Percentiles rank a stretch among this genome's conserved stretches.
Evolutionary conservation across 2,113 vertebrate species (phyloP).

Genomic region (Hydrolagus affinis): DNA sequence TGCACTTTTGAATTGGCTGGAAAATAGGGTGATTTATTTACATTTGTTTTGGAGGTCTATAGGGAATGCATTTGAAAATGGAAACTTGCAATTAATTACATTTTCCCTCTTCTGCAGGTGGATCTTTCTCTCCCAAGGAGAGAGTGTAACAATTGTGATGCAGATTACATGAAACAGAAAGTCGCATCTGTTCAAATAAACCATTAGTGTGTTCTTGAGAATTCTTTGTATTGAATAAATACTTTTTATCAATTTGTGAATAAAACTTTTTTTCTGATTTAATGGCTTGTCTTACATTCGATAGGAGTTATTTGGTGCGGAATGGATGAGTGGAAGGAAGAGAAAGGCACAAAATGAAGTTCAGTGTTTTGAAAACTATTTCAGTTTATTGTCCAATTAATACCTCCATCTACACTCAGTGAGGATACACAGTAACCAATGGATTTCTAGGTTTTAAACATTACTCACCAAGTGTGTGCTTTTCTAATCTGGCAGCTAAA

Average conservation of each 20-base stretch:
- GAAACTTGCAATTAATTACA: neutral
- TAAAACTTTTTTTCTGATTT: neutral
- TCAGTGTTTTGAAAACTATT: neutral
- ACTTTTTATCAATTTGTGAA: constrained; percentile 20
- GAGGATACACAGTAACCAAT: no score
- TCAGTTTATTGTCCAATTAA: neutral
- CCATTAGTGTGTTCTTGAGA: neutral
- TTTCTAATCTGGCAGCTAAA: no score
- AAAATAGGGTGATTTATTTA: no score
- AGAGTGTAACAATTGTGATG: constrained; percentile 2
- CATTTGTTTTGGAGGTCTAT: neutral
- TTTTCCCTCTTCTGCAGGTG: constrained; percentile 8
- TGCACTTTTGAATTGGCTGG: no score
- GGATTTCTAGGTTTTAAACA: no score
- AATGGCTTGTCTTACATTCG: neutral
- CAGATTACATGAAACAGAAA: neutral
- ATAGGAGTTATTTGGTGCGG: neutral
- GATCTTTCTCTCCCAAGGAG: constrained; percentile 26
- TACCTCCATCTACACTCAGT: no score
- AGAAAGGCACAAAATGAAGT: neutral
- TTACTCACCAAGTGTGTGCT: no score
- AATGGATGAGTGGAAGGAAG: neutral
- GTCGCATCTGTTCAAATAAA: neutral
- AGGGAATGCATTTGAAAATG: neutral
- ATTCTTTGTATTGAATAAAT: neutral